phyloP scores from a whole-genome alignment of 2,888 invertebrate genomes.

The Antheraea assamensis region DNA sequence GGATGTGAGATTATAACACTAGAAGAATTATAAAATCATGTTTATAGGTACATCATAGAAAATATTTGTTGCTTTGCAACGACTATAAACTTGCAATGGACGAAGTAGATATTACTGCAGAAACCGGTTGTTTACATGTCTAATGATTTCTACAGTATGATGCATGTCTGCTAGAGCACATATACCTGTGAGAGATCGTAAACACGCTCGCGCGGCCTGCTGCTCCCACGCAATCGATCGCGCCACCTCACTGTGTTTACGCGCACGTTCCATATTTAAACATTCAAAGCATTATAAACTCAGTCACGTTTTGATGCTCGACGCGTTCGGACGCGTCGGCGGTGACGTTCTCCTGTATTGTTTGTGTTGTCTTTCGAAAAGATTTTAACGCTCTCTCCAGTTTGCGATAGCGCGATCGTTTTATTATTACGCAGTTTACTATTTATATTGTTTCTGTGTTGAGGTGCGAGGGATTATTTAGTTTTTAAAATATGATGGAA shows the following conservation, averaged over 20 bases:
- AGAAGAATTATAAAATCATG: no score
- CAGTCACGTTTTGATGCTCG: slow-evolving; percentile 56
- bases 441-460: background rate
- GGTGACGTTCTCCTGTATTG: background rate
- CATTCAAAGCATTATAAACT: slow-evolving; percentile 25
- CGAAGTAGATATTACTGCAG: background rate
- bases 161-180: background rate
- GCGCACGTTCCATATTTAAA: slow-evolving; percentile 55
- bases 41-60: no score
- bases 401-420: background rate
- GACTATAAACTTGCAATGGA: background rate
- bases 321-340: slow-evolving; percentile 47
- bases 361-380: background rate
- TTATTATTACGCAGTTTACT: slow-evolving; percentile 9
- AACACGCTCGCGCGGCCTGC: slow-evolving; percentile 13
- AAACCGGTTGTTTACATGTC: background rate
- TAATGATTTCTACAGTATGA: background rate
- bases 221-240: slow-evolving; percentile 30
- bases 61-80: background rate
- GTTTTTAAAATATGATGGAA: slow-evolving; percentile 35
- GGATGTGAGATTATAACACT: no score
- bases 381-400: background rate
- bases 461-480: background rate
- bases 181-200: background rate
- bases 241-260: slow-evolving; percentile 38